Percentiles rank a stretch among this genome's conserved stretches.
phyloP scores from a whole-genome alignment of 2,888 invertebrate species.

The Lasioglossum marginatum region DNA sequence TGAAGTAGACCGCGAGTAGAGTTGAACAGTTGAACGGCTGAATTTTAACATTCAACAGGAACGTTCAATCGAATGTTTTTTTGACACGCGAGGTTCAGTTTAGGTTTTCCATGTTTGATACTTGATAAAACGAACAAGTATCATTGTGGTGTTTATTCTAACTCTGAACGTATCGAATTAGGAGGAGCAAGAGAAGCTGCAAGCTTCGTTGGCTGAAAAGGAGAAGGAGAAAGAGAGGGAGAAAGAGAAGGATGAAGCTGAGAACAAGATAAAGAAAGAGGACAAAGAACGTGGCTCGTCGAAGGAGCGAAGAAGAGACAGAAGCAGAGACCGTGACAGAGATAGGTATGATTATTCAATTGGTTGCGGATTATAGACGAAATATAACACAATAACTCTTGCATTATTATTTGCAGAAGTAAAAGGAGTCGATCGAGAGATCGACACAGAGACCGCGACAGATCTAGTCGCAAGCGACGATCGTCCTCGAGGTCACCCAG shows the following conservation, averaged over 20 bases:
- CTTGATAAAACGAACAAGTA: conserved; percentile 24
- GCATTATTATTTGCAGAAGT: conserved; percentile 70
- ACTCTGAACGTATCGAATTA: conserved; percentile 75
- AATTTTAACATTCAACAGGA: conserved; percentile 59
- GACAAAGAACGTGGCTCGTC: conserved; percentile 82
- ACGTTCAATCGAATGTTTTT: conserved; percentile 51
- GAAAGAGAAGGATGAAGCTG: conserved; percentile 82
- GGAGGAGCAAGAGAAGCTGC: conserved; percentile 93
- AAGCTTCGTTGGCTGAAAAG: conserved; percentile 86
- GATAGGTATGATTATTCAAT: conserved; percentile 74
- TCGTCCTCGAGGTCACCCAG: conserved; percentile 81
- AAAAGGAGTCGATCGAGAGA: conserved; percentile 84
- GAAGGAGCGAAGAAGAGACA: conserved; percentile 83
- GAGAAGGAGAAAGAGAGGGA: conserved; percentile 85
- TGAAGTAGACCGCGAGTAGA: conserved; percentile 49
- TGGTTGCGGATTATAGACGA: background rate
- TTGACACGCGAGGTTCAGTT: conserved; percentile 41
- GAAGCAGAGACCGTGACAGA: conserved; percentile 82
- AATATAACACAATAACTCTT: background rate
- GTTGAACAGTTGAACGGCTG: conserved; percentile 61
- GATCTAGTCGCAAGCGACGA: conserved; percentile 80
- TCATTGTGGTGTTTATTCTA: conserved; percentile 20
- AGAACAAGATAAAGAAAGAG: conserved; percentile 80
- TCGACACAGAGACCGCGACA: conserved; percentile 83
- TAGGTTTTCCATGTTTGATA: conserved; percentile 26